Conservation (phyloP, 2,113 vertebrate genomes). For the Rhea americana region DNA sequence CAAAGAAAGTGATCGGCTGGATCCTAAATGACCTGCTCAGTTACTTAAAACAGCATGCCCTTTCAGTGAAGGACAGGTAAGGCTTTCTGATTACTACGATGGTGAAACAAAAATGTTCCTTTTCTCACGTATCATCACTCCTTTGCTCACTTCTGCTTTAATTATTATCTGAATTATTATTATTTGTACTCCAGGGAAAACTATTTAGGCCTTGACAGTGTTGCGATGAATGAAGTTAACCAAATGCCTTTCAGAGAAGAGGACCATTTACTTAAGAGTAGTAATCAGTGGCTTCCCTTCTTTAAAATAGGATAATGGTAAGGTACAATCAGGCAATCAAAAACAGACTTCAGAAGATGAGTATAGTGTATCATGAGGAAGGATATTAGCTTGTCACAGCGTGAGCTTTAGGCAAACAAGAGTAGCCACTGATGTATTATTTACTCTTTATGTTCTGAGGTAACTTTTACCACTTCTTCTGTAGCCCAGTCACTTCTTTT, state of each 20-base stretch:
- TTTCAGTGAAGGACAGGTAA: constrained; percentile 90
- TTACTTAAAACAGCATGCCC: constrained; percentile 83
- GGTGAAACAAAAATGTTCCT: not conserved
- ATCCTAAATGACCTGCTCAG: constrained; percentile 87
- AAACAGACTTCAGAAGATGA: not conserved
- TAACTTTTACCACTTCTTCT: constrained; percentile 11
- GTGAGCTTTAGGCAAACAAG: not conserved
- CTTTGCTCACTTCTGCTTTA: accelerated
- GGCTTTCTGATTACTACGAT: constrained; percentile 17
- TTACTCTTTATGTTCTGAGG: not conserved
- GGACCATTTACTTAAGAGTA: not conserved
- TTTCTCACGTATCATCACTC: not conserved
- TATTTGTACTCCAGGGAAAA: not conserved
- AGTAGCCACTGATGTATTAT: not conserved
- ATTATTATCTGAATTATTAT: not conserved
- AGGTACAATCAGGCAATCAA: not conserved
- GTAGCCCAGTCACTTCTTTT: constrained; percentile 82
- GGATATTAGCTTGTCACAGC: not conserved
- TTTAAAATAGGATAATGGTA: not conserved
- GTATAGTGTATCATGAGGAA: not conserved
- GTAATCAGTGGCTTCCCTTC: not conserved
- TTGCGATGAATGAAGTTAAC: not conserved
- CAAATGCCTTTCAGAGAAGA: not conserved
- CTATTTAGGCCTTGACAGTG: not conserved
- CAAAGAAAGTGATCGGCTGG: constrained; percentile 93